Evolutionary conservation across 2,888 invertebrate species (phyloP).

Genomic region (Oxycera nigricornis): DNA sequence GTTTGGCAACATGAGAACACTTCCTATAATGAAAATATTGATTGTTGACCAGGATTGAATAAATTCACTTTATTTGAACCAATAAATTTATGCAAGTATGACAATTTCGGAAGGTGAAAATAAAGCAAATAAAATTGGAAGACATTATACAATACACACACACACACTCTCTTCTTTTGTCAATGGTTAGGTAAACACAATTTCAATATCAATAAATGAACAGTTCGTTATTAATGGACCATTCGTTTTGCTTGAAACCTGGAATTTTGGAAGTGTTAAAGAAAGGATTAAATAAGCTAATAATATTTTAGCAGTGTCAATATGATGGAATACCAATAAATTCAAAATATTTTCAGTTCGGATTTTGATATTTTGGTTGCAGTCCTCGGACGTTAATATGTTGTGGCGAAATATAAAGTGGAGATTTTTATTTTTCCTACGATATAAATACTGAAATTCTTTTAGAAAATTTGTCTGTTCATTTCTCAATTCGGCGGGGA

Average conservation of each 20-base stretch:
- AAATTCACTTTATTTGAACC: conserved; percentile 15
- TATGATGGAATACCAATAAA: too few relatives aligned
- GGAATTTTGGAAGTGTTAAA: neutral
- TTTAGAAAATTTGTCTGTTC: too few relatives aligned
- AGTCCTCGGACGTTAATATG: too few relatives aligned
- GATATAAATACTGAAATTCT: too few relatives aligned
- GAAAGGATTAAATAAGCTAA: neutral
- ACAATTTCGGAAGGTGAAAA: conserved; percentile 3
- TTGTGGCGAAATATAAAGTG: too few relatives aligned
- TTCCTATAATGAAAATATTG: conserved; percentile 46
- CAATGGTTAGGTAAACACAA: neutral
- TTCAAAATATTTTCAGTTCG: too few relatives aligned
- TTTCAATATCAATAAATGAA: conserved; percentile 2
- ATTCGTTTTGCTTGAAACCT: conserved; percentile 27
- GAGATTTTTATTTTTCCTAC: too few relatives aligned
- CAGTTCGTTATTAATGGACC: conserved; percentile 3
- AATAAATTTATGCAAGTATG: conserved; percentile 28
- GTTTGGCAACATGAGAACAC: conserved; percentile 38
- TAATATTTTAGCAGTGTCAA: neutral
- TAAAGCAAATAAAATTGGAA: neutral
- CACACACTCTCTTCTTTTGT: neutral
- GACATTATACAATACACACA: conserved; percentile 17
- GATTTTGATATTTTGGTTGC: too few relatives aligned
- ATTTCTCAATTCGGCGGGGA: too few relatives aligned
- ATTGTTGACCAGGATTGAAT: neutral